These are phyloP conservation scores for Autographa pulchrina DNA, from an alignment of 2,888 invertebrate genomes.

Conservation along the genomic window DNA sequence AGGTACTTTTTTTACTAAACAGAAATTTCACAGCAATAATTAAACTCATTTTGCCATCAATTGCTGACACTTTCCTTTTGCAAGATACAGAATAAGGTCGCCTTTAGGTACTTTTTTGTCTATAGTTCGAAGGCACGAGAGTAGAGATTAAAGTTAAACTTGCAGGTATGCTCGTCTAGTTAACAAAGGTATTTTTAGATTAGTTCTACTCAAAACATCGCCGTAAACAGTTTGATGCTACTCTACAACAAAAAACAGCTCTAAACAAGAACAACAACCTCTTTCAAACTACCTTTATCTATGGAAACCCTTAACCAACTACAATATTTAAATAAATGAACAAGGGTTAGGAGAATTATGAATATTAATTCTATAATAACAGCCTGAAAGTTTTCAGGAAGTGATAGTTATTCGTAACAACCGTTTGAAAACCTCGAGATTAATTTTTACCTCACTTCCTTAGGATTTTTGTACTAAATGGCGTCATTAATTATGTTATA, in stretches of 20 bases:
- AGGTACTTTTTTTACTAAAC: too few species aligned
- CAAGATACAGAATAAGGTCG: too few species aligned
- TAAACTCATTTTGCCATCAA: too few species aligned
- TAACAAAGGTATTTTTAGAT: not conserved
- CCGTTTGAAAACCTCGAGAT: not conserved
- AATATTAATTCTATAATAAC: not conserved
- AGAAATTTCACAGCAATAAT: too few species aligned
- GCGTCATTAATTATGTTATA: not conserved
- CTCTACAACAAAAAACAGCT: not conserved
- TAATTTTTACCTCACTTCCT: not conserved
- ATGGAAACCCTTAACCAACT: not conserved
- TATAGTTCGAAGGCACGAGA: not conserved
- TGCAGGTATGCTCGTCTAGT: not conserved
- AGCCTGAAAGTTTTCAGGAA: not conserved
- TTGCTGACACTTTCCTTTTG: too few species aligned
- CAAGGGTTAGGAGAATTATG: not conserved
- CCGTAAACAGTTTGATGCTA: not conserved
- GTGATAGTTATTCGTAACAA: not conserved
- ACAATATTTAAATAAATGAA: slow-evolving; percentile 1
- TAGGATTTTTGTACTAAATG: not conserved
- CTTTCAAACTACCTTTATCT: not conserved
- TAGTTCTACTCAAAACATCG: not conserved
- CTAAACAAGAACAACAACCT: not conserved
- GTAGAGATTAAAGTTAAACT: not conserved
- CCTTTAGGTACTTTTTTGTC: too few species aligned